phyloP scores from a whole-genome alignment of 2,888 invertebrate species.

The Coelinius sp. region DNA sequence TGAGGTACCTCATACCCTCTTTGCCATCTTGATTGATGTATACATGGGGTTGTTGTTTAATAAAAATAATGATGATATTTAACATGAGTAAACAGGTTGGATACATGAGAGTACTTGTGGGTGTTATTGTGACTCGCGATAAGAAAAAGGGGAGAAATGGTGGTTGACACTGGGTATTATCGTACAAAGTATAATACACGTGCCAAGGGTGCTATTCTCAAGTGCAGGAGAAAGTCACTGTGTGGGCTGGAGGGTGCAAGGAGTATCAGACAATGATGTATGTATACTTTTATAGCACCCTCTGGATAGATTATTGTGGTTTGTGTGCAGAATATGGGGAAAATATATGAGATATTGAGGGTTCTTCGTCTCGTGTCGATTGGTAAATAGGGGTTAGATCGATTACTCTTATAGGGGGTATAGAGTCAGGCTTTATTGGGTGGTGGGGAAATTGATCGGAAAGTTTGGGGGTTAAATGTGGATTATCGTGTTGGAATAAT shows the following conservation, averaged over 20 bases:
- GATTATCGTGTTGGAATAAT: background rate
- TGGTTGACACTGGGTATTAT: background rate
- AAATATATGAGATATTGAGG: background rate
- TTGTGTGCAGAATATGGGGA: background rate
- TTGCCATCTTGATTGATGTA: background rate
- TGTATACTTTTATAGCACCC: background rate
- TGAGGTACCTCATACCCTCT: background rate
- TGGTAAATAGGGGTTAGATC: background rate
- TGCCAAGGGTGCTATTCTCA: background rate
- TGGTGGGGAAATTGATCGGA: too few species aligned
- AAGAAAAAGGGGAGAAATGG: slow-evolving; percentile 10
- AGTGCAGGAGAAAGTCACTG: slow-evolving; percentile 2
- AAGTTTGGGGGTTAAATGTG: too few species aligned
- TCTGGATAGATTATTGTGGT: background rate
- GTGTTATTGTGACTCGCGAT: background rate
- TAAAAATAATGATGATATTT: too few species aligned
- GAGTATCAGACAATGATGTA: slow-evolving; percentile 5
- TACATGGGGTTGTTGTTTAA: background rate
- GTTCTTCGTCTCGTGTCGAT: background rate
- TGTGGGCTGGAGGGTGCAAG: background rate
- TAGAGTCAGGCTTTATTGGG: background rate
- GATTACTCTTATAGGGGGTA: background rate
- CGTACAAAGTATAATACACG: background rate
- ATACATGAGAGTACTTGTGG: background rate
- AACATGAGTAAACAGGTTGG: too few species aligned